phyloP scores from a whole-genome alignment of 2,113 vertebrate species.

The Hyperoodon ampullatus region DNA sequence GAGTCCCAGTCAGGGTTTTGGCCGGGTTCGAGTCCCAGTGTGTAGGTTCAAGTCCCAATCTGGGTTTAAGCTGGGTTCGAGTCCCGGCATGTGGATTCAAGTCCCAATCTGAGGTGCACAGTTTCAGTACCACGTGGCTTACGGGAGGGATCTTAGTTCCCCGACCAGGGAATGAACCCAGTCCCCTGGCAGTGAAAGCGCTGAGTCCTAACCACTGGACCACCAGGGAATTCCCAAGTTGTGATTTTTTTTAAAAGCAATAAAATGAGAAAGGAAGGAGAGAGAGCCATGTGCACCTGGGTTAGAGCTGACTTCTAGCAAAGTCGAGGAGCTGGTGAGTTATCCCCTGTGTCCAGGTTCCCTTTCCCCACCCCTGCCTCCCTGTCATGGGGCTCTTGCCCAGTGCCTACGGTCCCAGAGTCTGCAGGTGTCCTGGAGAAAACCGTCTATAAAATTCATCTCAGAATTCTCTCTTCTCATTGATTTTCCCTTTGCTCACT shows the following conservation, averaged over 20 bases:
- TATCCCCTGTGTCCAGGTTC: not conserved
- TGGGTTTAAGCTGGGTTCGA: too few relatives aligned
- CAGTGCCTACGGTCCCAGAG: not conserved
- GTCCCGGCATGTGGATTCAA: too few relatives aligned
- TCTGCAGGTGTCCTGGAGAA: not conserved
- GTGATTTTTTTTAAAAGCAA: not conserved
- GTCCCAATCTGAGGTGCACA: too few relatives aligned
- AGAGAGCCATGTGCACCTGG: not conserved
- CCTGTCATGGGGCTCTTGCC: fast-evolving
- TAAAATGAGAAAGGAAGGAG: not conserved
- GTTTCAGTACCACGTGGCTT: too few relatives aligned
- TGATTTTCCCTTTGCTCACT: not conserved
- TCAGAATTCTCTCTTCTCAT: not conserved
- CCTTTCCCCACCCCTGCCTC: not conserved
- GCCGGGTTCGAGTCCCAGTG: too few relatives aligned
- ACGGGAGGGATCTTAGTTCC: too few relatives aligned
- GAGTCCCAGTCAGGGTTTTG: too few relatives aligned
- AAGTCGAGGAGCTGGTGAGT: not conserved
- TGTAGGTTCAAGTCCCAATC: too few relatives aligned
- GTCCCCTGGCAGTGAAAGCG: too few relatives aligned
- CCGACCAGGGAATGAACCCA: too few relatives aligned
- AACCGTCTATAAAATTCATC: not conserved
- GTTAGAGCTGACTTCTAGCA: not conserved
- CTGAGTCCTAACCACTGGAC: too few relatives aligned
- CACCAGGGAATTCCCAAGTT: too few relatives aligned